Conservation (phyloP, 53 echinoderm and acorn worm genomes). For the Astropecten irregularis region DNA sequence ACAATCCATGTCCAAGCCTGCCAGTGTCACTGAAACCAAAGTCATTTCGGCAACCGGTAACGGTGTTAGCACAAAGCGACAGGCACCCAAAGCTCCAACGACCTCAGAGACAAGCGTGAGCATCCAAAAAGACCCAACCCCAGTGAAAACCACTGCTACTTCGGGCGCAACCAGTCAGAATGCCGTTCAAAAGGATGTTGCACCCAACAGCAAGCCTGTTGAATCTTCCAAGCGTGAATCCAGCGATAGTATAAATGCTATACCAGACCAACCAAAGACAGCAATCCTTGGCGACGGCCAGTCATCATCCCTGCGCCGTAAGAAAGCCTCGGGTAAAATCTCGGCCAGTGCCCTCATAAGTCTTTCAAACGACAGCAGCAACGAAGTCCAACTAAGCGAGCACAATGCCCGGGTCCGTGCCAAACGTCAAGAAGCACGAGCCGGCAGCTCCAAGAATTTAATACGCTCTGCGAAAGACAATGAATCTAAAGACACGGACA, state of each 20-base stretch:
- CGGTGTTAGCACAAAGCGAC: slow-evolving; percentile 5
- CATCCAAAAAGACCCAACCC: background rate
- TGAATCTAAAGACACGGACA: slow-evolving; percentile 17
- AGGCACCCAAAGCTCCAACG: slow-evolving; percentile 32
- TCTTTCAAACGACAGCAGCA: slow-evolving; percentile 4
- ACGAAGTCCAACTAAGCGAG: slow-evolving; percentile 35
- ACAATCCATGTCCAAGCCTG: slow-evolving; percentile 18
- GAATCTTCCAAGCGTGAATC: background rate
- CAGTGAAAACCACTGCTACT: background rate
- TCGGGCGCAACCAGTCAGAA: background rate
- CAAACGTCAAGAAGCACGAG: slow-evolving; percentile 21
- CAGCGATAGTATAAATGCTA: background rate
- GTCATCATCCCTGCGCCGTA: slow-evolving; percentile 42
- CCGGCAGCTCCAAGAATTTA: slow-evolving; percentile 27
- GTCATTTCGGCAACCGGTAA: background rate
- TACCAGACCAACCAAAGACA: slow-evolving; percentile 44
- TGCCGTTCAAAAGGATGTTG: background rate
- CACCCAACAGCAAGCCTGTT: slow-evolving; percentile 14
- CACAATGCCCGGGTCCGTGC: slow-evolving; percentile 46
- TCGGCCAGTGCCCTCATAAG: slow-evolving; percentile 51
- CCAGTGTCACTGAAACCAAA: background rate
- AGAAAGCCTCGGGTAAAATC: slow-evolving; percentile 24
- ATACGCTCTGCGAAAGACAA: slow-evolving; percentile 11
- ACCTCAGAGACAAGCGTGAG: background rate
- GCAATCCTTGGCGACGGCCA: slow-evolving; percentile 40